Evolutionary conservation across 1,140 invertebrate species (phyloP), one percentile per base, ranked within the genome.

Genomic region (Sinella curviseta): DNA sequence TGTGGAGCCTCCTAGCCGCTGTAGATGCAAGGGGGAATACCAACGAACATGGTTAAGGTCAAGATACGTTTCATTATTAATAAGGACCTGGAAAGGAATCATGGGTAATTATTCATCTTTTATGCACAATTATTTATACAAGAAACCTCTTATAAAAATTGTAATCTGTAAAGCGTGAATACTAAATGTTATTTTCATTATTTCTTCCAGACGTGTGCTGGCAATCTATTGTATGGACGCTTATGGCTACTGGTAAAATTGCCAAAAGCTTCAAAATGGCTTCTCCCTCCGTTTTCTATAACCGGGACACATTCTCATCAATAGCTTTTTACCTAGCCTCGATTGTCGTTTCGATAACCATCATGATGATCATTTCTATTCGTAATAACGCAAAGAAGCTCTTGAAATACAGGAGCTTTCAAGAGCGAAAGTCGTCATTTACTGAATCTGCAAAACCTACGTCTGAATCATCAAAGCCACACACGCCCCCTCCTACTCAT

Each of bases 301-400:
- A 65, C 14, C 8, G 24, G 24, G 57, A 65, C 57, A 65, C 57
- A 14, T 65, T 17, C 26, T 16, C 57, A 26, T 65, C 57, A 4
- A 26, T 65, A 12, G 57, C 57, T n/a, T n/a, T 65, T 4, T 65
- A 16, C 26, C 57, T 65, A 8, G 57, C 57, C 24, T 8, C 57
- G 3, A 65, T 65, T 12, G 26, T 65, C 4, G 8, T 65, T 4
- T 65, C 57, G 3, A 65, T 65, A 17, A 65, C 57, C 16, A 4
- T 65, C 16, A 65, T 65, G 57, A 65, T 65, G 57, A 8, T 65
- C 57, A 65, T 65, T 65, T 65, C 57, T 12, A 65, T 65, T 26
- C 16, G 24, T 26, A 65, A 65, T n/a, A n/a, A 16, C 24, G 57
- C 57, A 8, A 26, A 65, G 24, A 65, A 65, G 26, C 16, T 65